These are phyloP conservation scores for Chelidonichthys spinosus DNA, from an alignment of 2,797 vertebrate species.

Conservation along the genomic window DNA sequence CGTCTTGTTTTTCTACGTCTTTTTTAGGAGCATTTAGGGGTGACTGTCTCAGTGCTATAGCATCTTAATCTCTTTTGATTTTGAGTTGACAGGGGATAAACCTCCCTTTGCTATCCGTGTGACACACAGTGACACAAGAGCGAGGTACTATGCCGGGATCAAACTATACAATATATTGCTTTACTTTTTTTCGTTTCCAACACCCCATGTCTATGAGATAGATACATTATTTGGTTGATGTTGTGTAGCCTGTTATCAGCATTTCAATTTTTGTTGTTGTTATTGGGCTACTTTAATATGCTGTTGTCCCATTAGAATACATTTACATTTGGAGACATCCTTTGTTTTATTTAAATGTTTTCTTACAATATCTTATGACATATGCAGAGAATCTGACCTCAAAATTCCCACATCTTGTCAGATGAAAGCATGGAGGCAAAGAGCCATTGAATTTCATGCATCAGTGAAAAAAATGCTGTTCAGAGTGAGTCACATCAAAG, in stretches of 20 bases:
- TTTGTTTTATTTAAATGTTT: neutral
- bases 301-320: neutral
- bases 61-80: neutral
- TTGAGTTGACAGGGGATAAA: neutral
- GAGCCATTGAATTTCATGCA: slow-evolving; percentile 54
- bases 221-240: neutral
- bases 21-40: neutral
- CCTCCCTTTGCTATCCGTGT: neutral
- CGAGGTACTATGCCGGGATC: neutral
- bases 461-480: slow-evolving; percentile 47
- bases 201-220: neutral
- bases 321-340: neutral
- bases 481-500: slow-evolving; percentile 44
- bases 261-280: neutral
- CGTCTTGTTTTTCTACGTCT: neutral
- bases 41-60: neutral
- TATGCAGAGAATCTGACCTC: slow-evolving; percentile 25
- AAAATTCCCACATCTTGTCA: slow-evolving; percentile 22
- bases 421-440: slow-evolving; percentile 39
- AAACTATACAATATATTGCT: neutral
- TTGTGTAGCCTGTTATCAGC: neutral
- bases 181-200: neutral
- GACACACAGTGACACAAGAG: neutral
- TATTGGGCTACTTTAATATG: neutral
- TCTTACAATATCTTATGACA: slow-evolving; percentile 1